Evolutionary conservation across 2,113 vertebrate genomes (phyloP), one percentile per base, ranked within the genome.

Genomic region (Brachyhypopomus occidentalis): DNA sequence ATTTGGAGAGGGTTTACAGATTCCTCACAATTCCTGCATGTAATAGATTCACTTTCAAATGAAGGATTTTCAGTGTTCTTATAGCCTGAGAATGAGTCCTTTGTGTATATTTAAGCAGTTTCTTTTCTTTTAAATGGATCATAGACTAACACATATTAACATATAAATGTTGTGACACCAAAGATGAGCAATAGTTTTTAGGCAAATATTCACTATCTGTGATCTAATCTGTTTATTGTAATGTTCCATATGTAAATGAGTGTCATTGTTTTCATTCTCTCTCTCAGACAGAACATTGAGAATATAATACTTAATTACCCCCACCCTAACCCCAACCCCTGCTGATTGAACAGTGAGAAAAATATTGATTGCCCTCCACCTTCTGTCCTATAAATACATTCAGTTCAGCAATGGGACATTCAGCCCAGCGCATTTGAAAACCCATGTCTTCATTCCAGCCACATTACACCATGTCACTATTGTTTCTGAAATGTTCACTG

Each of bases 221-320:
- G 80, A 74, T 90, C 78, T 85, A 87, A 92, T 91, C 82, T 88
- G 77, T 89, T 92, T 90, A 87, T 89, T 83, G 79, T 77, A 85
- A 85, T 77, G 78, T 85, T 85, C 84, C 86, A 85, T 88, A 88
- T 89, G 79, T 87, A 86, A 89, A 89, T 88, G 87, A 36, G 52
- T 89, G 86, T 81, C 78, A 83, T 86, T 86, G 79, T 87, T 83
- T 83, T 89, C 72, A 74, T 87, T 89, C 74, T 75, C 78, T 86
- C 78, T 78, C 64, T 70, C 59, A 83, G 83, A 88, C 79, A 76
- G 86, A 78, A 30, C 16, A 34, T 38, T 84, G 85, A 86, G 79
- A 86, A 85, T 85, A 77, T 82, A 86, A 86, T 79, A 83, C 84
- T 84, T 87, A 85, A 88, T 88, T 88, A 80, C 60, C 14, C 63